These are phyloP conservation scores for Chalcosyrphus nemorum DNA, from an alignment of 2,888 invertebrate genomes.

Conservation along the genomic window DNA sequence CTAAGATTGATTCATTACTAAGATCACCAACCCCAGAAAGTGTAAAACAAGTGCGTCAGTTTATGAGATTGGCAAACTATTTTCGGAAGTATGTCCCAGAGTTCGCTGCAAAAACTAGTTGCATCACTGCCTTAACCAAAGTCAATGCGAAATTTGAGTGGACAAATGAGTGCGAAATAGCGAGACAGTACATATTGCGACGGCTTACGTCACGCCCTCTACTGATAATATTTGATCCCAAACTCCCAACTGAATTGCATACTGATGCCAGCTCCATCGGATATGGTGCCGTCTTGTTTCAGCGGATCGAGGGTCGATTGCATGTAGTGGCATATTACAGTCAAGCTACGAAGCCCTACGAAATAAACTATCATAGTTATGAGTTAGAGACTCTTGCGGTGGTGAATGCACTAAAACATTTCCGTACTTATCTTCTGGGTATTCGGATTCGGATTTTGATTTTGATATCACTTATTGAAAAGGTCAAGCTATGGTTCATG, in stretches of 20 bases:
- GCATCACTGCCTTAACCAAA: conserved; percentile 26
- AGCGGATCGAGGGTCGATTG: conserved; percentile 2
- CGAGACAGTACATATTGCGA: conserved; percentile 16
- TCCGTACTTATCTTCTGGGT: conserved; percentile 12
- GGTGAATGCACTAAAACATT: conserved; percentile 14
- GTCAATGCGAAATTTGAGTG: conserved; percentile 31
- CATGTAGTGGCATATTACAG: conserved; percentile 39
- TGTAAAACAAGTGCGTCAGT: conserved; percentile 45
- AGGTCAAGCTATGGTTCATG: conserved; percentile 37
- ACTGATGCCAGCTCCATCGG: conserved; percentile 48
- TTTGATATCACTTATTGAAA: conserved; percentile 18
- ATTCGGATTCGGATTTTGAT: background rate
- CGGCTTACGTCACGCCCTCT: conserved; percentile 27
- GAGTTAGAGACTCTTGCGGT: conserved; percentile 22
- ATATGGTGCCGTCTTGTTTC: conserved; percentile 36
- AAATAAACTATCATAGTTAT: conserved; percentile 30
- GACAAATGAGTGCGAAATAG: conserved; percentile 18
- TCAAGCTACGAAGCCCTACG: conserved; percentile 33
- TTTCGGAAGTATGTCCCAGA: conserved; percentile 48
- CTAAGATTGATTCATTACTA: conserved; percentile 30
- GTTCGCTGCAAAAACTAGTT: conserved; percentile 30
- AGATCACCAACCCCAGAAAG: conserved; percentile 16
- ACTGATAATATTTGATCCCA: conserved; percentile 36
- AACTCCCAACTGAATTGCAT: conserved; percentile 39
- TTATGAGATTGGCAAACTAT: conserved; percentile 45